phyloP scores from a whole-genome alignment of 2,113 vertebrate species.

The Phaethornis superciliosus region DNA sequence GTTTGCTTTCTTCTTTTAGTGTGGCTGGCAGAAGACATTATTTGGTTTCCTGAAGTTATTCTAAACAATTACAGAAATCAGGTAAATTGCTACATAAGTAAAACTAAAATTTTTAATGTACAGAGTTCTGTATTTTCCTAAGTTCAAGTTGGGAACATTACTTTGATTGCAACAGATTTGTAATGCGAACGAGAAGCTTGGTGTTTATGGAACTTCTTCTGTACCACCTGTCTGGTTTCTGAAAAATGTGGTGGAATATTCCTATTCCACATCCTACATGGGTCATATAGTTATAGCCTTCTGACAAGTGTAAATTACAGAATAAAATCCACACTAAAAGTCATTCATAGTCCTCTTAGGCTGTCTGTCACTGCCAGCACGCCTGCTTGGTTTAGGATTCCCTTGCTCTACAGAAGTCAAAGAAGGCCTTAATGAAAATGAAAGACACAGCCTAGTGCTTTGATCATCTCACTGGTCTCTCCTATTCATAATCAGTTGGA shows the following conservation, averaged over 20 bases:
- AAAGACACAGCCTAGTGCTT: neutral
- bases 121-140: neutral
- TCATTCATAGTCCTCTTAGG: neutral
- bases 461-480: neutral
- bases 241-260: conserved; percentile 41
- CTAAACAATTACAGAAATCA: neutral
- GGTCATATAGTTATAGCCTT: neutral
- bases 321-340: neutral
- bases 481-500: neutral
- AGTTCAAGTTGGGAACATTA: neutral
- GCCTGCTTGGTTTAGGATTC: neutral
- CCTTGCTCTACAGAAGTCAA: neutral
- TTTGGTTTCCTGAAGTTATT: neutral
- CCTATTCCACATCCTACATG: neutral
- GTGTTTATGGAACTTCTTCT: conserved; percentile 6
- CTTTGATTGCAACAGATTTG: neutral
- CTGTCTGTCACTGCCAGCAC: neutral
- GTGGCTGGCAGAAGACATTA: neutral
- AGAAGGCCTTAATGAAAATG: neutral
- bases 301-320: conserved; percentile 38
- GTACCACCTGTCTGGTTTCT: conserved; percentile 6
- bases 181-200: neutral
- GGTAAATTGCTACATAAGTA: neutral
- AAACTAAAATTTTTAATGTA: neutral
- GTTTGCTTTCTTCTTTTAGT: neutral